Percentiles rank a stretch among this genome's conserved stretches.
Conservation (phyloP, 2,888 invertebrate genomes). For the Nomada lathburiana region DNA sequence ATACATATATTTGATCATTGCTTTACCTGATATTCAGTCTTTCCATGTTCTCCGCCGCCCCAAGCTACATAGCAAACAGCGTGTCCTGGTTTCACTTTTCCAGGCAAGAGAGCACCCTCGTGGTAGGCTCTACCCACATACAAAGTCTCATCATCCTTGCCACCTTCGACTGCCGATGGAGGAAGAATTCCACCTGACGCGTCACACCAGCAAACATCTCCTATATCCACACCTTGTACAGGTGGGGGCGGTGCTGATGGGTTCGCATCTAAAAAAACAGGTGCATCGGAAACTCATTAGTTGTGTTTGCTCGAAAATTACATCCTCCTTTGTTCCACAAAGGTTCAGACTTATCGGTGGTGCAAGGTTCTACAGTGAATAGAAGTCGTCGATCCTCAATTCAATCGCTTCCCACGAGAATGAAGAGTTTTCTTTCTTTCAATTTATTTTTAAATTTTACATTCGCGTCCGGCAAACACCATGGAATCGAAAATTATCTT, state of each 20-base stretch:
- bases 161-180: slow-evolving; percentile 90
- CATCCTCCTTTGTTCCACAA: neutral
- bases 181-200: slow-evolving; percentile 89
- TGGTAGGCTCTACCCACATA: slow-evolving; percentile 90
- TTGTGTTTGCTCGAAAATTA: neutral
- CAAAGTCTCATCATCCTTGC: slow-evolving; percentile 88
- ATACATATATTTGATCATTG: neutral
- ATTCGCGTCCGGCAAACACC: too few relatives aligned
- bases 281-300: neutral
- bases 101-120: slow-evolving; percentile 91
- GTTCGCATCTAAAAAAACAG: slow-evolving; percentile 49
- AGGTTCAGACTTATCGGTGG: too few relatives aligned
- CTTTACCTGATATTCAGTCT: slow-evolving; percentile 89
- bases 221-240: slow-evolving; percentile 73
- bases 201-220: slow-evolving; percentile 88
- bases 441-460: too few relatives aligned
- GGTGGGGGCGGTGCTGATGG: slow-evolving; percentile 60
- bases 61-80: slow-evolving; percentile 90
- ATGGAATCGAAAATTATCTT: too few relatives aligned
- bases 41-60: slow-evolving; percentile 90
- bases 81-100: slow-evolving; percentile 90
- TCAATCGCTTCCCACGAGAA: too few relatives aligned
- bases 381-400: too few relatives aligned
- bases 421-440: too few relatives aligned
- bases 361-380: too few relatives aligned